These are phyloP conservation scores for Linurgus olivaceus DNA, from an alignment of 2,797 vertebrate species.

Conservation along the genomic window DNA sequence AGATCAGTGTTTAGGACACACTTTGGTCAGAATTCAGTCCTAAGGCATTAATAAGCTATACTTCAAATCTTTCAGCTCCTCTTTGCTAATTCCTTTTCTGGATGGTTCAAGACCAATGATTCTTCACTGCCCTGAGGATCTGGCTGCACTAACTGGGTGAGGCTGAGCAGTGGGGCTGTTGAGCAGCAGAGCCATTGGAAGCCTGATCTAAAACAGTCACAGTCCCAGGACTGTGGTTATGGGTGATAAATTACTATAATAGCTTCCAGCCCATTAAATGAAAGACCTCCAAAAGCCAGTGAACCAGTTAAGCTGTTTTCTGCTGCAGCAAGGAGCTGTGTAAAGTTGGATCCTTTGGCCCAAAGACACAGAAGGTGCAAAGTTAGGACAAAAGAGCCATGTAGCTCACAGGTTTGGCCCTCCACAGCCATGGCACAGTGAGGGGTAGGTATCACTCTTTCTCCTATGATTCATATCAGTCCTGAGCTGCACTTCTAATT, in stretches of 20 bases:
- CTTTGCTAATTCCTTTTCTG: not conserved
- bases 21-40: not conserved
- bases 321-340: not conserved
- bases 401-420: not conserved
- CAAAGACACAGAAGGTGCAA: not conserved
- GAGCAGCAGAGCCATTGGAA: not conserved
- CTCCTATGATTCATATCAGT: not conserved
- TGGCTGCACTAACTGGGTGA: not conserved
- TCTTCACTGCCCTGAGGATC: not conserved
- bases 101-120: not conserved
- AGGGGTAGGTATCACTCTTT: not conserved
- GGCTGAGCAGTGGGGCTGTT: not conserved
- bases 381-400: not conserved
- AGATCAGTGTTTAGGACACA: not conserved
- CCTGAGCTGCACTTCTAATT: not conserved
- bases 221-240: not conserved
- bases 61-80: not conserved
- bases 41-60: not conserved
- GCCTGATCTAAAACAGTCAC: not conserved
- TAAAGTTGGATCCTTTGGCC: not conserved
- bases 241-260: not conserved
- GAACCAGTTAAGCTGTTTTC: not conserved
- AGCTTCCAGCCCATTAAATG: not conserved
- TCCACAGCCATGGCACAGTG: not conserved
- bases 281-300: not conserved